Evolutionary conservation across 2,888 invertebrate genomes (phyloP), one percentile per base, ranked within the genome.

Genomic region (Biston betularia): DNA sequence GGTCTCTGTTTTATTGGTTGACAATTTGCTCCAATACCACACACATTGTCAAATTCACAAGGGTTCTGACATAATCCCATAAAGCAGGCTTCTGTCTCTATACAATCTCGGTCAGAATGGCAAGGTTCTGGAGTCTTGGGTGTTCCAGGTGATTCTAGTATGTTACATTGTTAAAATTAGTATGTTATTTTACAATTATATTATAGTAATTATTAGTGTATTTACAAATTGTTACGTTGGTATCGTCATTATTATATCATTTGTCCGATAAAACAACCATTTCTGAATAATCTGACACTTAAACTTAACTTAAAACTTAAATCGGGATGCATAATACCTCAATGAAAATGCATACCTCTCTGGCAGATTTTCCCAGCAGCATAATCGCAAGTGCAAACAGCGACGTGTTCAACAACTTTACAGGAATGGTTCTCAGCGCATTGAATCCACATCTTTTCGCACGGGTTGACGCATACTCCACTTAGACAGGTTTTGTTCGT

Each of bases 101-200:
- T 96, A 94, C 97, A 97, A 92, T 97, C 97, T 85, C 95, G 96
- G 92, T 97, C 97, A 87, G 96, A 96, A 91, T 96, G 95, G 94
- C 97, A 97, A 83, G 96, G 96, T 90, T 96, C 97, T 80, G 96
- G 96, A 87, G 95, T 95, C 90, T 96, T 96, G 81, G 95, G 94
- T 87, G 94, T 95, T 88, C 95, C 96, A 81, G 95, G 95, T 86
- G 96, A 94, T 94, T 96, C 96, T 96, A 95, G 81, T 89, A 82
- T 88, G 83, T 92, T 92, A 92, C 86, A 89, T 84, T 80, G 85
- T 71, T 65, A 79, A 81, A 71, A 82, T 90, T 89, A 89, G 89
- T 90, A 77, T 82, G 87, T 92, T 89, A 89, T 70, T 79, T 52
- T 53, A 46, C 42, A 35, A 70, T 71, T 68, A 69, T 56, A 78